Evolutionary conservation across 1,140 invertebrate genomes (phyloP).

Genomic region (Orchestia grillus): DNA sequence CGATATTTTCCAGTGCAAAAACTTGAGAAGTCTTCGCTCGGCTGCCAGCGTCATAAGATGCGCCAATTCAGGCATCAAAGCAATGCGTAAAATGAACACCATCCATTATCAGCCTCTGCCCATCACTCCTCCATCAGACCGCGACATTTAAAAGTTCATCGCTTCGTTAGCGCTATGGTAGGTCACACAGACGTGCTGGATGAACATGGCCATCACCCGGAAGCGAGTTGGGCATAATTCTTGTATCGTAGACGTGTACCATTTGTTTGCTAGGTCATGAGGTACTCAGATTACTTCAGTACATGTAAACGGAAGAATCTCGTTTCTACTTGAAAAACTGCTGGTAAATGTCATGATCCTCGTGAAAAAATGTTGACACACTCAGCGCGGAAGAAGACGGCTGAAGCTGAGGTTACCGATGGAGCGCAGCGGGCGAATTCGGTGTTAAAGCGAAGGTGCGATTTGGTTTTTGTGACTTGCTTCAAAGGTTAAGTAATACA

Average conservation of each 20-base stretch:
- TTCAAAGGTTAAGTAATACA: constrained; percentile 10
- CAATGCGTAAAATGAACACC: background rate
- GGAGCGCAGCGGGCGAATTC: background rate
- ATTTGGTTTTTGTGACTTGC: background rate
- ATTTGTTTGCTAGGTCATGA: background rate
- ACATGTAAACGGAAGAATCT: background rate
- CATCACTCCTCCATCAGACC: background rate
- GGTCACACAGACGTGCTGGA: background rate
- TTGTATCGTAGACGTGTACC: background rate
- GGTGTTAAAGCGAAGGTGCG: background rate
- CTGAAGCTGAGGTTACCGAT: background rate
- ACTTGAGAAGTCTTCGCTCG: background rate
- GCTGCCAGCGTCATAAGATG: background rate
- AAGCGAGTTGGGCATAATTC: background rate
- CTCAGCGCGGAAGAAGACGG: background rate
- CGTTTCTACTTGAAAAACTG: background rate
- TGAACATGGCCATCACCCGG: background rate
- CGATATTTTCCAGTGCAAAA: background rate
- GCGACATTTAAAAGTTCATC: background rate
- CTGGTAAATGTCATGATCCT: background rate
- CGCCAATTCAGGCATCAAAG: background rate
- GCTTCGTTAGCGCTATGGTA: background rate
- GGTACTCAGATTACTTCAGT: background rate
- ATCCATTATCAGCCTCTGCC: background rate
- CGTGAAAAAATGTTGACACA: background rate